Conservation (phyloP, 2,113 vertebrate species). For the Zosterops japonicus region DNA sequence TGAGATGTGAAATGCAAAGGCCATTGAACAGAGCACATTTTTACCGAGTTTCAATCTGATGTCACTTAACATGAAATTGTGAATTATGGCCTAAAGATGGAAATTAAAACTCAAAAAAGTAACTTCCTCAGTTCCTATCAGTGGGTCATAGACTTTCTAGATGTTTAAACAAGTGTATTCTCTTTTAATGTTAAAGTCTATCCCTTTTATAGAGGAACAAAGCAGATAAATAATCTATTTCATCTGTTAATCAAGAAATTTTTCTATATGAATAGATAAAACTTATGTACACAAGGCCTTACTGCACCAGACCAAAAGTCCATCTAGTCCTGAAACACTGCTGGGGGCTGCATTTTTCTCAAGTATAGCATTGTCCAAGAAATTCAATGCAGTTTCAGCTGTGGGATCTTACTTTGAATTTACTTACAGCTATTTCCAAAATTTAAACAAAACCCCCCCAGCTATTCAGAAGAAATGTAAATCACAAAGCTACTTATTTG, state of each 20-base stretch:
- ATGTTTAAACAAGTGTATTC: neutral
- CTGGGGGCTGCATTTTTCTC: neutral
- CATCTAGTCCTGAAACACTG: neutral
- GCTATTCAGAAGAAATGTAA: neutral
- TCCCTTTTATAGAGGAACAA: neutral
- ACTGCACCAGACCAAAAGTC: neutral
- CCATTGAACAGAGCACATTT: neutral
- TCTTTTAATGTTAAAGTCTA: neutral
- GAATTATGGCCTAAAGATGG: neutral
- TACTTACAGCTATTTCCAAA: neutral
- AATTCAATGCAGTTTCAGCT: neutral
- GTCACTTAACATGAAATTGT: neutral
- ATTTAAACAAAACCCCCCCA: neutral
- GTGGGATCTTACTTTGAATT: neutral
- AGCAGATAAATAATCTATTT: neutral
- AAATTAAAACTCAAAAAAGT: neutral
- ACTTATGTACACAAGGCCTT: neutral
- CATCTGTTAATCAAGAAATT: neutral
- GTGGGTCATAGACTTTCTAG: neutral
- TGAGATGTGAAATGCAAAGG: neutral
- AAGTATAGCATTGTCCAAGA: neutral
- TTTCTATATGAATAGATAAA: neutral
- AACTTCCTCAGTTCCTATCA: neutral
- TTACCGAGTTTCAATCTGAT: neutral
- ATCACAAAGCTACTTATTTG: neutral